phyloP scores from a whole-genome alignment of 2,888 invertebrate genomes.

The Metallyticus violacea region DNA sequence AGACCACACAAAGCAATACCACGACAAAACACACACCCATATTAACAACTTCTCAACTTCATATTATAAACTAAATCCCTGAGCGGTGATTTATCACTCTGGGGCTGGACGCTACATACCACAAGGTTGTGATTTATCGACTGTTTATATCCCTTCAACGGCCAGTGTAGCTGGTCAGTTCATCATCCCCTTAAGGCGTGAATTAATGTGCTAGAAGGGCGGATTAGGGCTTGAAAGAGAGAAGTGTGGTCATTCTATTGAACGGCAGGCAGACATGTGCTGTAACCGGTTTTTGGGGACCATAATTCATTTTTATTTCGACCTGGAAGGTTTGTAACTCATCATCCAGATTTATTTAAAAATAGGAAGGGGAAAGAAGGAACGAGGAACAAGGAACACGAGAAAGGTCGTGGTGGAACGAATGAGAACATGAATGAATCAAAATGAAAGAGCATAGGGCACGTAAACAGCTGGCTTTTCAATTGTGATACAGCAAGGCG shows the following conservation, averaged over 20 bases:
- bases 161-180: background rate
- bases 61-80: constrained; percentile 13
- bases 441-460: no score
- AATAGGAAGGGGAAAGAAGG: background rate
- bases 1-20: background rate
- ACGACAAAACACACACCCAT: background rate
- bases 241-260: background rate
- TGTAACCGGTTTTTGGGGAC: background rate
- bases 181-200: background rate
- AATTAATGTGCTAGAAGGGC: background rate
- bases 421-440: background rate
- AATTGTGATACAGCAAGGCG: background rate
- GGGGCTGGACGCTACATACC: background rate
- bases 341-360: background rate
- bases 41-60: constrained; percentile 14
- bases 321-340: background rate
- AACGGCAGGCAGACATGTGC: background rate
- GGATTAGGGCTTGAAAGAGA: background rate
- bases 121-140: constrained; percentile 22
- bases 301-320: background rate
- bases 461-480: background rate
- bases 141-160: constrained; percentile 19
- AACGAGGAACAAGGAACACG: background rate
- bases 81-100: background rate
- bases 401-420: background rate